Evolutionary conservation across 2,113 vertebrate genomes (phyloP).

Genomic region (Chionomys nivalis): DNA sequence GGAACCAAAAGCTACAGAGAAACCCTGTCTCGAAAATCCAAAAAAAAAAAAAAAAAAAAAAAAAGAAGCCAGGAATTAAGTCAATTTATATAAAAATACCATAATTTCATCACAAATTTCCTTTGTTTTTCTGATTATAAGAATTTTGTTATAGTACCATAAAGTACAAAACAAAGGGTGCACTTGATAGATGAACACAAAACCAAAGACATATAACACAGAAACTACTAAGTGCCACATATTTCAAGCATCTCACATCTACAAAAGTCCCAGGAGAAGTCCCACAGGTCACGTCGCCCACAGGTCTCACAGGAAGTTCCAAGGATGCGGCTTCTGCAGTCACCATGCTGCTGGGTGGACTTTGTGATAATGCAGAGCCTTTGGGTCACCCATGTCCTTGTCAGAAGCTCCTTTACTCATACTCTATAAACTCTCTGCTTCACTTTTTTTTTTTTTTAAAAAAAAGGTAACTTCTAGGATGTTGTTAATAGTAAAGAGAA

Average conservation of each 20-base stretch:
- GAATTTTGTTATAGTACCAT: not conserved
- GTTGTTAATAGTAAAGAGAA: not conserved
- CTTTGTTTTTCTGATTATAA: constrained; percentile 41
- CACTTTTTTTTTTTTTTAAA: not conserved
- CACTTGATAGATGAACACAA: not conserved
- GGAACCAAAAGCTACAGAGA: too few species aligned
- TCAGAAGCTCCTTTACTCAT: not conserved
- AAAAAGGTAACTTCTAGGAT: not conserved
- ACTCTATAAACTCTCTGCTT: not conserved
- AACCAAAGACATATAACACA: not conserved
- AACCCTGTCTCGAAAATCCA: too few species aligned
- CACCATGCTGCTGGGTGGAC: not conserved
- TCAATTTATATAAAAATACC: not conserved
- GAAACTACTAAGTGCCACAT: not conserved
- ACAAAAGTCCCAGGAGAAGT: not conserved
- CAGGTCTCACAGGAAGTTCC: not conserved
- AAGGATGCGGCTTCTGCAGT: not conserved
- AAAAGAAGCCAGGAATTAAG: not conserved
- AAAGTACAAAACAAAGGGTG: not conserved
- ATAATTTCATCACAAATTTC: not conserved
- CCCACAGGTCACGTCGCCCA: too few species aligned
- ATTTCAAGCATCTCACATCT: constrained; percentile 24
- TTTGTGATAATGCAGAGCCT: not conserved
- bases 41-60: too few species aligned
- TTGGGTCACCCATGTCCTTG: not conserved